Evolutionary conservation across 2,113 vertebrate genomes (phyloP).

Genomic region (Ceuthmochares aereus): DNA sequence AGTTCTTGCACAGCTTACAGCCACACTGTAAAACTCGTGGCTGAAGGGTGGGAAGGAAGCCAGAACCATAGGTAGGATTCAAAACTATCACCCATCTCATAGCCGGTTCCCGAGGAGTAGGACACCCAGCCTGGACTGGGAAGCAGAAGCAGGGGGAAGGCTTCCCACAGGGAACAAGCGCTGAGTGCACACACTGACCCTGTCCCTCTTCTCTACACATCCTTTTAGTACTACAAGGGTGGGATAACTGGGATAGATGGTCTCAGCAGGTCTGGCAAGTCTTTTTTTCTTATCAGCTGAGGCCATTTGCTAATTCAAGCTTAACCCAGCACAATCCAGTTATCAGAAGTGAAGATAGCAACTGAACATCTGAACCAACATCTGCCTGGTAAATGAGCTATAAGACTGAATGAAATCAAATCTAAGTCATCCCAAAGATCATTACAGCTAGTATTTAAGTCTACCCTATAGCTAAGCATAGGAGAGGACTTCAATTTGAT

Average conservation of each 20-base stretch:
- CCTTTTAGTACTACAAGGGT: not conserved
- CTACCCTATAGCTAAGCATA: not conserved
- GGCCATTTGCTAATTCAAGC: not conserved
- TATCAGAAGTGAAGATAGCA: not conserved
- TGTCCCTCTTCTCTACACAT: not conserved
- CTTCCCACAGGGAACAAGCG: fast-evolving
- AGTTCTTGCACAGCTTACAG: not conserved
- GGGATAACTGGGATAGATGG: not conserved
- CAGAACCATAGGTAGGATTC: not conserved
- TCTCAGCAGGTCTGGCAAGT: not conserved
- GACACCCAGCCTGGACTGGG: not conserved
- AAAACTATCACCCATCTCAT: not conserved
- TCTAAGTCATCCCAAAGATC: not conserved
- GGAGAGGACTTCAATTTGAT: not conserved
- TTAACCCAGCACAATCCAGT: not conserved
- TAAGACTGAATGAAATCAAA: not conserved
- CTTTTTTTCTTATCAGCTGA: not conserved
- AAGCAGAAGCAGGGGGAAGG: not conserved
- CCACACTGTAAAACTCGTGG: not conserved
- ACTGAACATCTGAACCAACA: not conserved
- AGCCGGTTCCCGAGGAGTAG: not conserved
- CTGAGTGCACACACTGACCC: not conserved
- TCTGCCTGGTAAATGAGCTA: not conserved
- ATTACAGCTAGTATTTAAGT: not conserved
- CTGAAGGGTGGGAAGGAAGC: not conserved